These are phyloP conservation scores for Platerodrilus igneus DNA, from an alignment of 2,888 invertebrate species.

Conservation along the genomic window DNA sequence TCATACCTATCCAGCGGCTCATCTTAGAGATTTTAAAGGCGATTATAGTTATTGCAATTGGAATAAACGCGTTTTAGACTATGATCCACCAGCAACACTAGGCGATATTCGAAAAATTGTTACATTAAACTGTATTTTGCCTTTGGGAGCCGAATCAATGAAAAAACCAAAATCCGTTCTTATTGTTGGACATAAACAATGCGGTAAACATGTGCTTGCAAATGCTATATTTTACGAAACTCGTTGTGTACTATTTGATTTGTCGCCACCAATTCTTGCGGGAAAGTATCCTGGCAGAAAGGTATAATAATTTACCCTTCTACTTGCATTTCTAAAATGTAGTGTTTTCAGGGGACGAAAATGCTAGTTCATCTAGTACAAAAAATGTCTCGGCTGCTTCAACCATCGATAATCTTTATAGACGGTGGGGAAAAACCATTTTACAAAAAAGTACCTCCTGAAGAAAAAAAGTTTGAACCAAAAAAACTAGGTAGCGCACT, in stretches of 20 bases:
- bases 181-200: conserved; percentile 64
- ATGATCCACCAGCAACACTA: conserved; percentile 52
- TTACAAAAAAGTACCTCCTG: conserved; percentile 60
- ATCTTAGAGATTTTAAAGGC: conserved; percentile 63
- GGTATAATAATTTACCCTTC: conserved; percentile 18
- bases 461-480: conserved; percentile 62
- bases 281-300: conserved; percentile 66
- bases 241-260: conserved; percentile 70
- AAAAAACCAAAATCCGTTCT: conserved; percentile 57
- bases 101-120: conserved; percentile 60
- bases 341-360: conserved; percentile 51
- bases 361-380: conserved; percentile 62
- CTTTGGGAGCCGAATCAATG: conserved; percentile 48
- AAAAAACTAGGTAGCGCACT: conserved; percentile 65
- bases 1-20: conserved; percentile 55
- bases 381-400: conserved; percentile 62
- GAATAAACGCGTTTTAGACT: conserved; percentile 46
- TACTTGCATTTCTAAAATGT: neutral
- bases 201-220: conserved; percentile 67
- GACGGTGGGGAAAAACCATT: conserved; percentile 65
- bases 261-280: conserved; percentile 64
- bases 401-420: conserved; percentile 70
- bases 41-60: conserved; percentile 61
- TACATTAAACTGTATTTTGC: conserved; percentile 57
- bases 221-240: conserved; percentile 72